Conservation (phyloP, 2,888 invertebrate species). For the Acholoe squamosa region DNA sequence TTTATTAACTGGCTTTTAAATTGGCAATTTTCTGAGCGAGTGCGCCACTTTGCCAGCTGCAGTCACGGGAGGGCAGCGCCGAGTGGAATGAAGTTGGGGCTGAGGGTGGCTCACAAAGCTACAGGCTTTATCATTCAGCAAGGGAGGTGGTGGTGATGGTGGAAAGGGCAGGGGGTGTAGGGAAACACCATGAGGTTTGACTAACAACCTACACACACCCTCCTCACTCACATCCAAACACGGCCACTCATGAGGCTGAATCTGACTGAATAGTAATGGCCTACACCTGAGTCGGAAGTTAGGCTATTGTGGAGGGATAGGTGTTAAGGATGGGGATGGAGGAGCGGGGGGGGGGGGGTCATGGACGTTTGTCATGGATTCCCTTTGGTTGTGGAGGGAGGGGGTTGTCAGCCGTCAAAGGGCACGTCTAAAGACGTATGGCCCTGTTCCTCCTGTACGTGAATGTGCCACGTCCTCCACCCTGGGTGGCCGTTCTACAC, state of each 20-base stretch:
- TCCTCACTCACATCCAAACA: not conserved
- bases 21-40: constrained; percentile 55
- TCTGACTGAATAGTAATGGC: constrained; percentile 41
- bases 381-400: not conserved
- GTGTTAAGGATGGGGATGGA: not conserved
- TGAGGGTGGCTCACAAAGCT: not conserved
- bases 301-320: not conserved
- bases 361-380: not conserved
- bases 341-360: not conserved
- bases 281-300: constrained; percentile 43
- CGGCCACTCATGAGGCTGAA: not conserved
- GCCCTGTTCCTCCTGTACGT: not conserved
- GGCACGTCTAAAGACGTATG: constrained; percentile 1
- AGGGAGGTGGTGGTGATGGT: no score
- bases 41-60: constrained; percentile 14
- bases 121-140: not conserved
- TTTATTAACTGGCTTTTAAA: constrained; percentile 55
- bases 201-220: not conserved
- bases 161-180: no score
- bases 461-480: not conserved
- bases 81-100: not conserved
- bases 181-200: no score
- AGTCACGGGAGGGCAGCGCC: not conserved
- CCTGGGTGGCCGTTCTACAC: not conserved
- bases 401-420: no score